Evolutionary conservation across 2,113 vertebrate species (phyloP), one percentile per base, ranked within the genome.

Genomic region (Mormoops blainvillei): DNA sequence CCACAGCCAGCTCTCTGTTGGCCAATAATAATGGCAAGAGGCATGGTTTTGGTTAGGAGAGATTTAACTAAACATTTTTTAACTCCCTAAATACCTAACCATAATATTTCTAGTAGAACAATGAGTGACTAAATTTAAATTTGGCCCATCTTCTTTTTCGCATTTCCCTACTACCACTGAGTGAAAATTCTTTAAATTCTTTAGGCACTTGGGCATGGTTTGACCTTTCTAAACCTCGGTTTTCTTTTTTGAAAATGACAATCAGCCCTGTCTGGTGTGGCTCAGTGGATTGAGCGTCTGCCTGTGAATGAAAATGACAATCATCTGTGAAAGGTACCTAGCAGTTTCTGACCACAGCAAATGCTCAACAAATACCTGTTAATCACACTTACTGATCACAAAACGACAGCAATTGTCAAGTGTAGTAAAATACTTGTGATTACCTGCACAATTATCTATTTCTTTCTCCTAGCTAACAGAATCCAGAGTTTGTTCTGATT

Each of bases 11-110:
- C 54, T 92, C 45, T 80, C 56, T 91, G 67, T 85, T 95, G 84
- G 54, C 24, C 89, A 96, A 82, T 97, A 89, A 93, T 77, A 97
- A 97, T 81, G 63, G 41, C 84, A 96, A 97, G 65, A 92, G 28
- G 16, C 26, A 81, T 76, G 7, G 83, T 36, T 96, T 92, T 86
- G 67, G 58, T 91, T 94, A 96, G 36, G 28, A 87, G 41, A 96
- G 48, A 88, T 58, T 94, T 92, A 94, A 92, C 58, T 74, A 6
- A 10, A 61, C 15, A 28, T 56, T 87, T 85, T 91, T 97, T 81
- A 96, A 96, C 52, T 95, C 41, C 73, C 65, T 84, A 89, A 92
- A 56, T 94, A 95, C 33, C 65, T 36, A 78, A 43, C 5, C 33
- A 43, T 48, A 89, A 80, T 6, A 88, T 89, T 88, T 89, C 8